phyloP scores from a whole-genome alignment of 2,113 vertebrate species.

The Podilymbus podiceps region DNA sequence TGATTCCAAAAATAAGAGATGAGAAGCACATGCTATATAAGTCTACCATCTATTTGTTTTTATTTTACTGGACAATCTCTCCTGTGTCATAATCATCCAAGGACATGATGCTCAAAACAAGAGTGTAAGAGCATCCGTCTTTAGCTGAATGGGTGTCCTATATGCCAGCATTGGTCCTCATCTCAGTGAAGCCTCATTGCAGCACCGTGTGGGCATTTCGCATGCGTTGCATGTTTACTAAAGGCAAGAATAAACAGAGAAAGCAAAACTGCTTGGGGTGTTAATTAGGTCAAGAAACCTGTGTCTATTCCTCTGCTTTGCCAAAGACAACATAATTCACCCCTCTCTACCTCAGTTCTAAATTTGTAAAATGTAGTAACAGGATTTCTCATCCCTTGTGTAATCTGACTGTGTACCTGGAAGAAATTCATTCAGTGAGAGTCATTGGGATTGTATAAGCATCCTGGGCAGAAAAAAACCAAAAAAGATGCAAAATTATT shows the following conservation, averaged over 20 bases:
- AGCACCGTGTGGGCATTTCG: no score
- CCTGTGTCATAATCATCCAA: background rate
- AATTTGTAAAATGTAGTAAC: background rate
- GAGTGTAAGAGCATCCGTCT: background rate
- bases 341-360: background rate
- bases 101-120: background rate
- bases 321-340: rapidly evolving
- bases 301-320: background rate
- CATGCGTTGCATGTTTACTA: background rate
- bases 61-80: background rate
- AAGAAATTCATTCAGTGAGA: background rate
- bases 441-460: background rate
- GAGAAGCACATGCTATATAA: background rate
- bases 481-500: background rate
- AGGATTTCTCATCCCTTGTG: background rate
- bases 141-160: background rate
- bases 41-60: background rate
- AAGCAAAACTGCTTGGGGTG: background rate
- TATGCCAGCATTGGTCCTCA: background rate
- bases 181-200: rapidly evolving
- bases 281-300: no score
- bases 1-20: background rate
- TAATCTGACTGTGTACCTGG: background rate
- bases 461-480: background rate
- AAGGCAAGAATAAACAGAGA: background rate